Base-by-base conservation (phyloP, 2,888 invertebrate genomes). In the Epinotia brunnichana region DNA sequence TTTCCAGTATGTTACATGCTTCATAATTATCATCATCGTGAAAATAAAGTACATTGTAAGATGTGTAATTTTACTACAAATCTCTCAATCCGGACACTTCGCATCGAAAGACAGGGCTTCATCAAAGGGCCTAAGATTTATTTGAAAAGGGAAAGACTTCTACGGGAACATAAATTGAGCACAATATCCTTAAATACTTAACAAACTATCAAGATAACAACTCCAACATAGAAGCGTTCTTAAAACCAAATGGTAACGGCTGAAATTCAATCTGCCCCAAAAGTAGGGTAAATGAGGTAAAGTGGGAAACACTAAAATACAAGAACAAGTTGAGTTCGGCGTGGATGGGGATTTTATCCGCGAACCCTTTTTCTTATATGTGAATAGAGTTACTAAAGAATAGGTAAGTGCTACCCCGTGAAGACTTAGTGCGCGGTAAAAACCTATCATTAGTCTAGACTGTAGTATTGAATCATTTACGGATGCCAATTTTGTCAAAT, bases 271-370 rank as follows among this genome's bases (percentile, higher is more conserved):
- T 48, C 17, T 13, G 3, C 9, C 21, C 53, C 0, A 10, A 51
- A 69, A 60, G 48, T 68, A 61, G 69, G 51, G 21, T 21, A 29
- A 61, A 51, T 24, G 24, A 21, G 61, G 69, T 41, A 69, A 61
- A 61, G 61, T 17, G n/a, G 53, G 41, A 41, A 66, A 66, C 51
- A 53, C 21, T 51, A 51, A 39, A 57, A 59, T 48, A 63, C 15
- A 39, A 44, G 51, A 39, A 44, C 39, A 64, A 66, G 29, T 62
- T 35, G 44, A 70, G 29, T 63, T 48, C 29, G 29, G 48, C 41
- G 54, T 53, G 60, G 54, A 15, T 54, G 39, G 41, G 17, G 53
- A 66, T 70, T 59, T 70, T 66, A 24, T 39, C 21, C 21, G 21
- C 48, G 21, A 39, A 64, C 39, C 57, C 53, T 53, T 60, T 70